Evolutionary conservation across 2,113 vertebrate genomes (phyloP).

Genomic region (Oceanites oceanicus): DNA sequence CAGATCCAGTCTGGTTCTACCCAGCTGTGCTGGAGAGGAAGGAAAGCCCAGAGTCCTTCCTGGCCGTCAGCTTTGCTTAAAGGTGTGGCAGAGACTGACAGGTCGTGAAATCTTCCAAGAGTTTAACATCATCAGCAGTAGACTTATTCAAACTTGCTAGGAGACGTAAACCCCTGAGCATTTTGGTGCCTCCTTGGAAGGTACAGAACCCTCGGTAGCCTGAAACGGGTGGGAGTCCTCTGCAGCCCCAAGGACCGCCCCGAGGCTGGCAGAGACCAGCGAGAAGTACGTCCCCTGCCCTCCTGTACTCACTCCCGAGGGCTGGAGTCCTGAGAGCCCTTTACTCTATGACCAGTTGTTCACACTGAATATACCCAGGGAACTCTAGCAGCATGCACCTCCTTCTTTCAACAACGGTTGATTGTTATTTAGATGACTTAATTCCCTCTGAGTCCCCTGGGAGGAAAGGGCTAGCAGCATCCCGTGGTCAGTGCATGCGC

Average conservation of each 20-base stretch:
- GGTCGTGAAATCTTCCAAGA: background rate
- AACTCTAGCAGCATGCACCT: rapidly evolving
- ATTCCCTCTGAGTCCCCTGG: background rate
- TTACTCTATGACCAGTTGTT: rapidly evolving
- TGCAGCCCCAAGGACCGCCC: background rate
- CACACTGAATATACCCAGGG: rapidly evolving
- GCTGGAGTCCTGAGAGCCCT: background rate
- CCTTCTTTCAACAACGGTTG: background rate
- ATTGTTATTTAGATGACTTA: background rate
- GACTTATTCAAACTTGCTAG: background rate
- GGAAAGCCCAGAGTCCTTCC: background rate
- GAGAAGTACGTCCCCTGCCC: background rate
- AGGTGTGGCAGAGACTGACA: background rate
- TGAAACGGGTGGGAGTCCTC: background rate
- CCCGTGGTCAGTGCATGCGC: rapidly evolving
- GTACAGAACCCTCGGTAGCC: background rate
- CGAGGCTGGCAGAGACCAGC: background rate
- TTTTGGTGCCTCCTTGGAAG: background rate
- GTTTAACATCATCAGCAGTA: background rate
- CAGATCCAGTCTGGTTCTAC: background rate
- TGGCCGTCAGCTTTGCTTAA: background rate
- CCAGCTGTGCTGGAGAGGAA: background rate
- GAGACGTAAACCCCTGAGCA: background rate
- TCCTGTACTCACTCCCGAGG: background rate
- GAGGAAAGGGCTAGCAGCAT: background rate